Evolutionary conservation across 2,113 vertebrate species (phyloP).

Genomic region (Puntigrus tetrazona): DNA sequence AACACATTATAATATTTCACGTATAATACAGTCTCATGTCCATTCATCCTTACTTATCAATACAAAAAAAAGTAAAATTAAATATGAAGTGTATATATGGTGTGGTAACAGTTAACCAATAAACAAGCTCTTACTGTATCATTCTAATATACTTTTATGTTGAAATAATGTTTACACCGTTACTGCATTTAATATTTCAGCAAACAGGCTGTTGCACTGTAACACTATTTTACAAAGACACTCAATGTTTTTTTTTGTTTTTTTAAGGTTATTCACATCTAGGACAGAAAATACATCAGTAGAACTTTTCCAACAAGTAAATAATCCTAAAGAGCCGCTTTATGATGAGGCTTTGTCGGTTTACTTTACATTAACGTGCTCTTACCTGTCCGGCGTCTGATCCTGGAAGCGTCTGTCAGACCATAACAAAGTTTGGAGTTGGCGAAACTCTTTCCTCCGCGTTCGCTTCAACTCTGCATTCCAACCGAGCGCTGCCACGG

Average conservation of each 20-base stretch:
- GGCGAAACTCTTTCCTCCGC: slow-evolving; percentile 28
- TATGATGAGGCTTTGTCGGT: background rate
- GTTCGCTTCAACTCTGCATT: background rate
- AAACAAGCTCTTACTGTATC: background rate
- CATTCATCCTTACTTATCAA: background rate
- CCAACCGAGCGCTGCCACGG: background rate
- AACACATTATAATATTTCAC: too few species aligned
- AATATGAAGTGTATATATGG: too few species aligned
- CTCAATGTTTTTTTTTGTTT: too few species aligned
- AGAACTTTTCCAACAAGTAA: background rate
- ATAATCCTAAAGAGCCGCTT: background rate
- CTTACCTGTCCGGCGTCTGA: slow-evolving; percentile 46
- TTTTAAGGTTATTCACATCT: background rate
- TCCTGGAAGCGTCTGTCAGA: slow-evolving; percentile 23
- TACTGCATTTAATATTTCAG: background rate
- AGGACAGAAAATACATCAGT: background rate
- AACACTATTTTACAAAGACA: background rate
- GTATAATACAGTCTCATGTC: background rate
- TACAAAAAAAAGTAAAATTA: too few species aligned
- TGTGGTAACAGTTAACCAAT: background rate
- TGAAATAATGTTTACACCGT: background rate
- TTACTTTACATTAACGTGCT: background rate
- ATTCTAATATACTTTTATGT: background rate
- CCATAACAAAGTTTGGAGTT: slow-evolving; percentile 38
- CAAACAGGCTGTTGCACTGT: background rate